phyloP scores from a whole-genome alignment of 2,797 vertebrate species.

The Coreius guichenoti region DNA sequence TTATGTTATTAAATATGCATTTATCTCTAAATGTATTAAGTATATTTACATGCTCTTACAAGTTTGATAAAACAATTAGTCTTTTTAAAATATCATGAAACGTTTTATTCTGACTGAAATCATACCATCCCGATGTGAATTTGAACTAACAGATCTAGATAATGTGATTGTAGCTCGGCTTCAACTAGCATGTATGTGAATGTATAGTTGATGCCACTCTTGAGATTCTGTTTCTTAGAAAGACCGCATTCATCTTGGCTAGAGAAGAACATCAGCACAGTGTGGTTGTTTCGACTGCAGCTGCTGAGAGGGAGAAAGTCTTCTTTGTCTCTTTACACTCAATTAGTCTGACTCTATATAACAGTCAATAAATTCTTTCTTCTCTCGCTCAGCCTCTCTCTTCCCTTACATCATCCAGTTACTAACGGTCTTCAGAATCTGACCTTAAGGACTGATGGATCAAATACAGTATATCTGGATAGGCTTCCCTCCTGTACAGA shows the following conservation, averaged over 20 bases:
- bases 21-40: background rate
- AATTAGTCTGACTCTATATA: constrained; percentile 31
- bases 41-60: background rate
- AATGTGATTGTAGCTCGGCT: background rate
- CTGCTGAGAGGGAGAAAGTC: constrained; percentile 55
- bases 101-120: background rate
- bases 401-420: background rate
- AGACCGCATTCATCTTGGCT: constrained; percentile 5
- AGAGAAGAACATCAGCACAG: constrained; percentile 25
- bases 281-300: constrained; percentile 49
- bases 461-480: background rate
- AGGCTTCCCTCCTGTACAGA: background rate
- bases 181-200: background rate
- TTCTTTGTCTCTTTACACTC: constrained; percentile 51
- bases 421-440: background rate
- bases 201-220: background rate
- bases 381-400: background rate
- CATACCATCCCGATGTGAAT: background rate
- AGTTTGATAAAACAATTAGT: background rate
- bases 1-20: background rate
- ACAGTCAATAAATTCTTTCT: constrained; percentile 36
- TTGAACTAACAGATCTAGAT: background rate
- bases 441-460: constrained; percentile 17
- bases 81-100: background rate
- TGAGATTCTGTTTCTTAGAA: constrained; percentile 16